phyloP scores from a whole-genome alignment of 2,888 invertebrate genomes.

The Lumbricus terrestris region DNA sequence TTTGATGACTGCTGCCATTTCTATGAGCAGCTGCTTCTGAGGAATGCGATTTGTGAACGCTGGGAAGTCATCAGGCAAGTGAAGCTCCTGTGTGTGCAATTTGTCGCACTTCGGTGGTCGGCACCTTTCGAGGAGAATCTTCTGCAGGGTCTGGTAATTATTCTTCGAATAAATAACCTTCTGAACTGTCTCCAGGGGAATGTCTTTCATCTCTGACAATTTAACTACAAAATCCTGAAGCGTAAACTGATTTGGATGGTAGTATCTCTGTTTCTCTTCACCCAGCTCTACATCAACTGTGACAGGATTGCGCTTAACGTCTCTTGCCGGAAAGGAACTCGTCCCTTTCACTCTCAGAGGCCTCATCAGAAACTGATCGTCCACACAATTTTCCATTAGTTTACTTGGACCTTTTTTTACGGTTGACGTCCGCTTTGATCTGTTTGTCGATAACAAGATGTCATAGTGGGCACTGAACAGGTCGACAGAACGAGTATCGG shows the following conservation, averaged over 20 bases:
- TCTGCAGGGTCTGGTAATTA: constrained; percentile 53
- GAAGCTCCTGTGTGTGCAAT: constrained; percentile 3
- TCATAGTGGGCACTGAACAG: background rate
- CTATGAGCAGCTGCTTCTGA: constrained; percentile 53
- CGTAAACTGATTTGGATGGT: constrained; percentile 42
- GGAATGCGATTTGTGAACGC: constrained; percentile 51
- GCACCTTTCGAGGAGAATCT: constrained; percentile 44
- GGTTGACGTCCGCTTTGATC: background rate
- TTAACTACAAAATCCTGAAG: constrained; percentile 51
- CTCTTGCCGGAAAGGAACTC: background rate
- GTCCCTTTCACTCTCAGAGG: background rate
- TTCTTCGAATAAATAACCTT: constrained; percentile 47
- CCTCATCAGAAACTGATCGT: background rate
- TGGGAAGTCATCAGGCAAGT: constrained; percentile 41
- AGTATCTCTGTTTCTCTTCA: background rate
- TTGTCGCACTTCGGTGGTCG: constrained; percentile 23
- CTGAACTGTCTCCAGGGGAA: constrained; percentile 46
- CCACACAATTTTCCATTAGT: background rate
- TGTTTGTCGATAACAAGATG: background rate
- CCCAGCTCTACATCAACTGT: background rate
- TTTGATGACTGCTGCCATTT: constrained; percentile 56
- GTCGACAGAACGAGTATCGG: background rate
- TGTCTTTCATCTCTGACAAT: constrained; percentile 43
- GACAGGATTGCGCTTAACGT: background rate
- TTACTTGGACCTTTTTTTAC: background rate